Evolutionary conservation across 2,113 vertebrate species (phyloP).

Genomic region (Ciconia stormi): DNA sequence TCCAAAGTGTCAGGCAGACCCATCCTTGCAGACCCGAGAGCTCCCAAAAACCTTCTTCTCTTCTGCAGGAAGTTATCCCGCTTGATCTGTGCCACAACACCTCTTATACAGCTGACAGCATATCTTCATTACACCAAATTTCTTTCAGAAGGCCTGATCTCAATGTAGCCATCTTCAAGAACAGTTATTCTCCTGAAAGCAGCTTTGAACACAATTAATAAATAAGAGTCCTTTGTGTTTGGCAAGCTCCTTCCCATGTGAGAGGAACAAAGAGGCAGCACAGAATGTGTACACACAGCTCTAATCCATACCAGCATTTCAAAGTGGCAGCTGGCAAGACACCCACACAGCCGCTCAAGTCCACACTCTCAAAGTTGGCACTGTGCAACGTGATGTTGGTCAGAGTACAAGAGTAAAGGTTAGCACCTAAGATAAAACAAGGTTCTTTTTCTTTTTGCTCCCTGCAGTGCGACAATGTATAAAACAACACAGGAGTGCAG

Average conservation of each 20-base stretch:
- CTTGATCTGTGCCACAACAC: background rate
- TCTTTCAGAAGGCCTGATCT: background rate
- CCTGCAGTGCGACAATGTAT: background rate
- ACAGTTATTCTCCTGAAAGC: constrained; percentile 2
- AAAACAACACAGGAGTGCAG: background rate
- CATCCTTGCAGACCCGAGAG: background rate
- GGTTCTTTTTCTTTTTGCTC: background rate
- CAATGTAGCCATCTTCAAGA: background rate
- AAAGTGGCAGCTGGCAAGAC: constrained; percentile 41
- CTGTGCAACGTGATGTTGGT: background rate
- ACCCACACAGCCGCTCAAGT: constrained; percentile 19
- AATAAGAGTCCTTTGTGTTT: constrained; percentile 42
- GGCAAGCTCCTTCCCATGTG: constrained; percentile 52
- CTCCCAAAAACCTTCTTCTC: background rate
- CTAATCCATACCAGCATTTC: constrained; percentile 49
- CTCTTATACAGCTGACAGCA: background rate
- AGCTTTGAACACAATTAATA: constrained; percentile 16
- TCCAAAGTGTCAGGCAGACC: background rate
- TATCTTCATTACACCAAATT: background rate
- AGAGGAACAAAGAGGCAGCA: constrained; percentile 57
- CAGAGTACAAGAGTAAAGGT: background rate
- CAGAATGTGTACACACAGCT: constrained; percentile 55
- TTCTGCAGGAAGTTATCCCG: background rate
- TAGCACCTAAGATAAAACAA: background rate
- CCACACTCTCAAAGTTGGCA: background rate